phyloP scores from a whole-genome alignment of 2,113 vertebrate genomes.

The Pachycephala philippinensis region DNA sequence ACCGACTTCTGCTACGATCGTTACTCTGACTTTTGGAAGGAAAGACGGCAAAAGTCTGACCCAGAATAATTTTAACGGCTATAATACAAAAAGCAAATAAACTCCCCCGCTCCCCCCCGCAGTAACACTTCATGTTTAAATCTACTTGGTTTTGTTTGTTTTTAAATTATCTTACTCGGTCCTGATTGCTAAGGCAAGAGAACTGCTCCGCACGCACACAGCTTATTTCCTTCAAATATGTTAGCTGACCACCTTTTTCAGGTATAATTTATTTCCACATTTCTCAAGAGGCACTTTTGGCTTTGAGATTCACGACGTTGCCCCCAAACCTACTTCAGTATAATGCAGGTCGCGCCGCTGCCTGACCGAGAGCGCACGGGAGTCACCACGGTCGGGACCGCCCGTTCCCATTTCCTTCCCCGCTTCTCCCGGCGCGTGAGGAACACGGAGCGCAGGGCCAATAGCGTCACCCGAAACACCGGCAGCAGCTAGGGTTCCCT shows the following conservation, averaged over 20 bases:
- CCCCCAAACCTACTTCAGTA: fast-evolving
- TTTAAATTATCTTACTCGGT: background rate
- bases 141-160: background rate
- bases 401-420: background rate
- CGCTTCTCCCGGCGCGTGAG: fast-evolving
- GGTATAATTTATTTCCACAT: background rate
- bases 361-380: fast-evolving
- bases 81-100: background rate
- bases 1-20: fast-evolving
- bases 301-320: too few relatives aligned
- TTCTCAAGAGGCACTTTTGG: background rate
- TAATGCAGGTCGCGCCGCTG: fast-evolving
- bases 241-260: background rate
- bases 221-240: fast-evolving
- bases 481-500: fast-evolving
- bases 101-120: background rate
- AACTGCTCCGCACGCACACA: fast-evolving
- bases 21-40: background rate
- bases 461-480: background rate
- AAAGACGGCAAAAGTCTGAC: background rate
- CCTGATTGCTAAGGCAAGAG: background rate
- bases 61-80: background rate
- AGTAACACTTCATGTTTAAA: background rate
- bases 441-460: fast-evolving
- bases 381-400: background rate